Evolutionary conservation across 2,888 invertebrate genomes (phyloP), one percentile per base, ranked within the genome.

Genomic region (Spialia ferax): DNA sequence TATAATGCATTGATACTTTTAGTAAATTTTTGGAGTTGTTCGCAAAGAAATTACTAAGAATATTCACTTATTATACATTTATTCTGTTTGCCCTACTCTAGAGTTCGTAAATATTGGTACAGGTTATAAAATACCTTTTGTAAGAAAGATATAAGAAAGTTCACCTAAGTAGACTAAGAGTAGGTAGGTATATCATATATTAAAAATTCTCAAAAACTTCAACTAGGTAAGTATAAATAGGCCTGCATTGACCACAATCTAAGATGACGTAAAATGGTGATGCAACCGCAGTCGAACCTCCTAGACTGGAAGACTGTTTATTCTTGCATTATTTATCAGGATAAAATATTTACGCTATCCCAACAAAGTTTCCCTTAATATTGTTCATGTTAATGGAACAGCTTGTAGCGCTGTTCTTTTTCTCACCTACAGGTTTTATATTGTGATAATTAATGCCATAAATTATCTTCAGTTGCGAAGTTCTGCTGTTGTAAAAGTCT

Each of bases 361-460:
- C 23, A 18, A 35, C 35, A 54, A 59, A 60, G 50, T 65, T 65
- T 55, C 42, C 63, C 42, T 54, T 59, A 60, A 65, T 59, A 65
- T 52, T 52, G 50, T 65, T 65, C 59, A 65, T 59, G 65, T 59
- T 65, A 59, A 59, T 65, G 64, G 59, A 65, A 65, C 65, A 65
- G 55, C 65, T 65, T 59, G 65, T 59, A 65, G 38, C 59, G 50
- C 50, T 50, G 59, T 64, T 64, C 57, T 59, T 59, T 65, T 65
- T 32, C 59, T 59, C 59, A 59, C 65, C 62, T 52, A 20, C 35
- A 52, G 57, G 65, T 59, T 65, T 65, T 59, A 65, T 65, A 65
- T 65, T 38, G 52, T 35, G 59, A 65, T 65, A 65, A 65, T 65
- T 59, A 65, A 65, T 59, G 65, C 57, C 65, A 65, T 65, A 65